Evolutionary conservation across 2,888 invertebrate genomes (phyloP).

Genomic region (Steinernema hermaphroditum): DNA sequence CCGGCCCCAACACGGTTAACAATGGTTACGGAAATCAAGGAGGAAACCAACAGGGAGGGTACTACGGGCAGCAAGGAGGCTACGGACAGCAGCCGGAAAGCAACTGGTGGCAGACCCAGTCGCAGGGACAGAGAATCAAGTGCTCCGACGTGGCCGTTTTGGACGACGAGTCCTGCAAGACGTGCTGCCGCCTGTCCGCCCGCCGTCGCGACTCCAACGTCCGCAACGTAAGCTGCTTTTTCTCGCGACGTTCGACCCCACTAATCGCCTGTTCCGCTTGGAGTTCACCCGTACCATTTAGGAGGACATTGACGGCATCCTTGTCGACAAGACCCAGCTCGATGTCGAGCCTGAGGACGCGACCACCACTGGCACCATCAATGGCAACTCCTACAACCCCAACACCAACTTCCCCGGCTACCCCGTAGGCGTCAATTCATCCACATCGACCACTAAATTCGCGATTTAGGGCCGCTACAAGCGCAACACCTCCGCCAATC

Average conservation of each 20-base stretch:
- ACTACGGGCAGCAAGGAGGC: not conserved
- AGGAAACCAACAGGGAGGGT: not conserved
- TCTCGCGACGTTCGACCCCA: not conserved
- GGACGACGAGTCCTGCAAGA: slow-evolving; percentile 41
- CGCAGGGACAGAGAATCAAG: slow-evolving; percentile 42
- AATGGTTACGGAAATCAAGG: not conserved
- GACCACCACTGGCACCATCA: not conserved
- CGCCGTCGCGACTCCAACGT: slow-evolving; percentile 41
- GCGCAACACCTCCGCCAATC: not conserved
- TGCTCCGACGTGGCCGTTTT: slow-evolving; percentile 44
- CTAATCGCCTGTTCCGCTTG: too few species aligned
- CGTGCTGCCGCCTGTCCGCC: slow-evolving; percentile 46
- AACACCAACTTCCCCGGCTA: too few species aligned
- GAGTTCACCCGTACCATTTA: too few species aligned
- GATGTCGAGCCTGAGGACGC: not conserved
- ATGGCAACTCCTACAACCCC: not conserved
- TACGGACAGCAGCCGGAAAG: not conserved
- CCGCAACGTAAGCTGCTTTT: slow-evolving; percentile 33
- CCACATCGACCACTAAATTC: too few species aligned
- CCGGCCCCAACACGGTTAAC: too few species aligned
- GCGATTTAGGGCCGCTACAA: not conserved
- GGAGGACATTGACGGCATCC: slow-evolving; percentile 44
- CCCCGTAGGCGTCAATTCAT: too few species aligned
- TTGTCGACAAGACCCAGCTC: slow-evolving; percentile 46
- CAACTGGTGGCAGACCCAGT: not conserved